Evolutionary conservation across 1,140 invertebrate species (phyloP).

Genomic region (Papilio glaucus): DNA sequence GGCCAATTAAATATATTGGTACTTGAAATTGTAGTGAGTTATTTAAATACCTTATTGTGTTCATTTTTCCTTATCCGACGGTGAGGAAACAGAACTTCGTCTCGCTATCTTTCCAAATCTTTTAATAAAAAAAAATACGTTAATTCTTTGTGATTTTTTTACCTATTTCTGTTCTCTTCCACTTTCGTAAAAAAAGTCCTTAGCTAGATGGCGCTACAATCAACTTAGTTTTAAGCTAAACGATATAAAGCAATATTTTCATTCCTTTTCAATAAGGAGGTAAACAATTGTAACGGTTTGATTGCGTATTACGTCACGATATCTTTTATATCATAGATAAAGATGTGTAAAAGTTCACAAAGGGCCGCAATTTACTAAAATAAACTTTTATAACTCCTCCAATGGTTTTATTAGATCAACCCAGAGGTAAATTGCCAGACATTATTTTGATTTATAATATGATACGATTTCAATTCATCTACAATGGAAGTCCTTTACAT

Average conservation of each 20-base stretch:
- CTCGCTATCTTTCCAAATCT: constrained; percentile 1
- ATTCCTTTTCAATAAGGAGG: constrained; percentile 1
- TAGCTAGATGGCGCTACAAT: constrained; percentile 19
- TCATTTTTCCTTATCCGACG: constrained; percentile 43
- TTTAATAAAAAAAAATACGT: background rate
- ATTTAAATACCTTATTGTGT: constrained; percentile 58
- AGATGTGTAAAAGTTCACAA: constrained; percentile 10
- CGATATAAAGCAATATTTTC: constrained; percentile 13
- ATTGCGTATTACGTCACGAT: background rate
- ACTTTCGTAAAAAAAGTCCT: background rate
- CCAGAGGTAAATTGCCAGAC: background rate
- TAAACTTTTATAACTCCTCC: constrained; percentile 19
- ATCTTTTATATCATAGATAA: constrained; percentile 16
- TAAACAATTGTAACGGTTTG: constrained; percentile 1
- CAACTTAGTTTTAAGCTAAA: background rate
- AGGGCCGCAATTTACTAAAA: constrained; percentile 22
- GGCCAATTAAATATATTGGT: constrained; percentile 83
- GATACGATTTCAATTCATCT: no score
- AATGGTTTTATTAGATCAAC: constrained; percentile 18
- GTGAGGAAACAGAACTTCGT: constrained; percentile 26
- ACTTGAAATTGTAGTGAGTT: constrained; percentile 74
- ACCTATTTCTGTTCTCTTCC: constrained; percentile 9
- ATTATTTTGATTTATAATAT: background rate
- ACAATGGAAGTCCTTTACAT: no score
- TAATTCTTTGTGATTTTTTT: background rate